phyloP scores from a whole-genome alignment of 2,888 invertebrate species.

The Sminthurides aquaticus region DNA sequence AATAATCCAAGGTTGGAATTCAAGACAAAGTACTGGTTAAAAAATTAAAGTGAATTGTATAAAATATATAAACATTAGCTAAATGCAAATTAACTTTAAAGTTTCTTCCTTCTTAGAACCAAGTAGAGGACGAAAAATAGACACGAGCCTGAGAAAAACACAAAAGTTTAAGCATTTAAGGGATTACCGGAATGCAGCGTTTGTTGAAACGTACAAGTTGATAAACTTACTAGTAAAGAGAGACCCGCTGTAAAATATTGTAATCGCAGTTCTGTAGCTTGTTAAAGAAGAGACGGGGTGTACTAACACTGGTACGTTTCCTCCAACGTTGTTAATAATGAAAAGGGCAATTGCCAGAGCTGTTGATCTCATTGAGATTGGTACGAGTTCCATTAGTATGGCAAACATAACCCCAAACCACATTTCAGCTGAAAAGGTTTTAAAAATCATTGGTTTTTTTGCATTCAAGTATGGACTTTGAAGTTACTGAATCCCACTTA shows the following conservation, averaged over 20 bases:
- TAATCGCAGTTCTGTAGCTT: slow-evolving; percentile 73
- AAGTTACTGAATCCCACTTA: slow-evolving; percentile 48
- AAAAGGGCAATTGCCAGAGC: slow-evolving; percentile 80
- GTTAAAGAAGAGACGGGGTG: slow-evolving; percentile 74
- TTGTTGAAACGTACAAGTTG: too few species aligned
- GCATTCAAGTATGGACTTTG: background rate
- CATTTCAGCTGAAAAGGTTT: slow-evolving; percentile 67
- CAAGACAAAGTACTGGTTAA: too few species aligned
- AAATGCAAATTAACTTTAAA: too few species aligned
- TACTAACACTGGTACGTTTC: slow-evolving; percentile 78
- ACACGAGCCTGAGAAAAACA: background rate
- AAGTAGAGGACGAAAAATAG: background rate
- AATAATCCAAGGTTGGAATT: too few species aligned
- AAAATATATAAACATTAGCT: too few species aligned
- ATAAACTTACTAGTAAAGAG: slow-evolving; percentile 73
- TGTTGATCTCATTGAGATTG: slow-evolving; percentile 69
- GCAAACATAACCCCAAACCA: slow-evolving; percentile 91
- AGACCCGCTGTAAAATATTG: slow-evolving; percentile 81
- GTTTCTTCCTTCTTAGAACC: background rate
- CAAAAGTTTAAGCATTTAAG: background rate
- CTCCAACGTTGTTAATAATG: slow-evolving; percentile 87
- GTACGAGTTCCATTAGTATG: slow-evolving; percentile 80
- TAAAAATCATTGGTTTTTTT: background rate
- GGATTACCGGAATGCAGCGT: too few species aligned
- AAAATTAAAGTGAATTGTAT: too few species aligned